Evolutionary conservation across 2,888 invertebrate species (phyloP).

Genomic region (Chymomyza fuscimana): DNA sequence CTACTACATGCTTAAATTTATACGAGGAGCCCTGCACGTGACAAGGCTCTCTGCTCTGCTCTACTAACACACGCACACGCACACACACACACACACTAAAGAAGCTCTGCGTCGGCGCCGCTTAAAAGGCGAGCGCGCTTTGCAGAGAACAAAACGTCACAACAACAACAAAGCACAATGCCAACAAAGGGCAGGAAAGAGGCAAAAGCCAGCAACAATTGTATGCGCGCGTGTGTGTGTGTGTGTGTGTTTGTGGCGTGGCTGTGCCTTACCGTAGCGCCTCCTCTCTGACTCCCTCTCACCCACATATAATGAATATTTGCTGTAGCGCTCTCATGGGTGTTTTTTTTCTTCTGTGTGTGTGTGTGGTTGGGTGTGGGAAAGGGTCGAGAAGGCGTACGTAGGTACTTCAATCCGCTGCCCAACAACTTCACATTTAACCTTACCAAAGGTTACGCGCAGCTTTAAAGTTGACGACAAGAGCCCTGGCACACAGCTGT

Average conservation of each 20-base stretch:
- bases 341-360: not conserved
- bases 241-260: not conserved
- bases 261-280: not conserved
- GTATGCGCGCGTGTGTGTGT: not conserved
- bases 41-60: conserved; percentile 18
- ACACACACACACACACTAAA: conserved; percentile 2
- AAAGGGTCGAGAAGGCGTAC: conserved; percentile 31
- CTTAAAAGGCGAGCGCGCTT: not conserved
- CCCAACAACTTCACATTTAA: conserved; percentile 52
- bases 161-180: not conserved
- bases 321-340: not conserved
- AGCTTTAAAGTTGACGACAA: not conserved
- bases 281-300: not conserved
- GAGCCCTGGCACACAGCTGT: not conserved
- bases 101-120: not conserved
- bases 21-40: conserved; percentile 39
- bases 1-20: not conserved
- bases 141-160: not conserved
- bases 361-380: no score
- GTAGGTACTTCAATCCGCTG: conserved; percentile 55
- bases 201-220: conserved; percentile 10
- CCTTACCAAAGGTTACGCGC: conserved; percentile 63
- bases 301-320: not conserved
- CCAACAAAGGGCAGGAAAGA: conserved; percentile 11
- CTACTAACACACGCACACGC: not conserved